Conservation (phyloP, 2,797 vertebrate species). For the Etheostoma nigrum region DNA sequence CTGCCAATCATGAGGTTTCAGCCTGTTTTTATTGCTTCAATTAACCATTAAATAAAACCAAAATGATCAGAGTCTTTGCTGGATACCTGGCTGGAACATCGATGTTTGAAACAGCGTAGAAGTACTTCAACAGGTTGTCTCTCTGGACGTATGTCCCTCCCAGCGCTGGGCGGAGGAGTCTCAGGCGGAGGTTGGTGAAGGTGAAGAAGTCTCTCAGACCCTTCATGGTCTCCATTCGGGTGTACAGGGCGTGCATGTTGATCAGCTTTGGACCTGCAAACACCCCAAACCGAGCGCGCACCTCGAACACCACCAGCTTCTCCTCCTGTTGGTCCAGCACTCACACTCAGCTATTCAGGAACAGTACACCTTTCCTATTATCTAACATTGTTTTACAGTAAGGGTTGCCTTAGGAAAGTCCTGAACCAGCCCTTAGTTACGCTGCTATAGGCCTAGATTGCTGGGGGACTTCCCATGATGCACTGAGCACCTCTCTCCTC, state of each 20-base stretch:
- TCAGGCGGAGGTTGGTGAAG: slow-evolving; percentile 94
- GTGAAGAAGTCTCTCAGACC: slow-evolving; percentile 97
- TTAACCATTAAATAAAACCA: too few relatives aligned
- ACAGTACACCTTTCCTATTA: too few relatives aligned
- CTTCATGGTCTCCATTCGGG: slow-evolving; percentile 96
- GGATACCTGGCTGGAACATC: slow-evolving; percentile 91
- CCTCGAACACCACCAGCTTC: slow-evolving; percentile 95
- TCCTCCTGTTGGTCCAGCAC: slow-evolving; percentile 80
- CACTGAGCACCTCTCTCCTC: too few relatives aligned
- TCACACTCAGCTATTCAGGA: not conserved
- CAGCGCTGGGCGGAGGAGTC: slow-evolving; percentile 92
- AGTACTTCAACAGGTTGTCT: slow-evolving; percentile 94
- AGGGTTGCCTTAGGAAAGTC: too few relatives aligned
- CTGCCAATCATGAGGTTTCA: too few relatives aligned
- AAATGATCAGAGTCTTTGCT: too few relatives aligned
- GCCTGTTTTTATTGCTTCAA: too few relatives aligned
- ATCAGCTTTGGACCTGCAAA: slow-evolving; percentile 94
- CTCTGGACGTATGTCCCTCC: slow-evolving; percentile 95
- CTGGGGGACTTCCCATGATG: too few relatives aligned
- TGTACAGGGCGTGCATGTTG: slow-evolving; percentile 95
- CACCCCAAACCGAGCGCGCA: slow-evolving; percentile 92
- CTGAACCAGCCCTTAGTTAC: too few relatives aligned
- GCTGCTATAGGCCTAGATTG: too few relatives aligned
- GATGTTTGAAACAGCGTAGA: slow-evolving; percentile 97
- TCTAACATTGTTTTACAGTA: too few relatives aligned